A percentile compares a stretch with the other conserved stretches of the same genome.
Evolutionary conservation across 2,113 vertebrate species (phyloP).

Genomic region (Alexandromys fortis): DNA sequence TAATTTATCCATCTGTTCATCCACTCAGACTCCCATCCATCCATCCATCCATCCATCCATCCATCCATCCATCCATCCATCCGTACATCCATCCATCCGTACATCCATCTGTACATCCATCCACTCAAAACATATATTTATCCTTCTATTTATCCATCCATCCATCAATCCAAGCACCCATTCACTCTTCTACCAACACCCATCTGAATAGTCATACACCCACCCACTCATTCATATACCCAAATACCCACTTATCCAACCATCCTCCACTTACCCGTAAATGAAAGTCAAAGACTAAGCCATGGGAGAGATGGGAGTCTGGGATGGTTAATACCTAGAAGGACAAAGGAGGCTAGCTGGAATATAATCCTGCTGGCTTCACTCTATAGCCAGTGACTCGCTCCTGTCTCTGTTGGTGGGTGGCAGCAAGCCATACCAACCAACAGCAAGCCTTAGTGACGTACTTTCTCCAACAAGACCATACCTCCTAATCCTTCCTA

Average conservation of each 20-base stretch:
- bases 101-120: no score
- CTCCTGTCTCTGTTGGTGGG: neutral
- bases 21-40: neutral
- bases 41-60: neutral
- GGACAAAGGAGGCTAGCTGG: neutral
- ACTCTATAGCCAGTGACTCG: neutral
- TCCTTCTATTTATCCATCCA: neutral
- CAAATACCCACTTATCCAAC: neutral
- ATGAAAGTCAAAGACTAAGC: neutral
- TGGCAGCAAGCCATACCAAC: neutral
- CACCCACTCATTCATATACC: no score
- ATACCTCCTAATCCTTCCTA: neutral
- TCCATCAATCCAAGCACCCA: neutral
- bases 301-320: neutral
- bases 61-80: no score
- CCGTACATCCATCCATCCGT: no score
- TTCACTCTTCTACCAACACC: neutral
- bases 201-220: neutral
- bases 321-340: neutral
- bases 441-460: neutral
- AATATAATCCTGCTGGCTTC: neutral
- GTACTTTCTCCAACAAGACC: neutral
- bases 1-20: neutral
- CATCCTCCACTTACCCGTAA: neutral
- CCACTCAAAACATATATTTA: neutral